These are phyloP conservation scores for Hyaena hyaena DNA, from an alignment of 2,113 vertebrate species.

Conservation along the genomic window DNA sequence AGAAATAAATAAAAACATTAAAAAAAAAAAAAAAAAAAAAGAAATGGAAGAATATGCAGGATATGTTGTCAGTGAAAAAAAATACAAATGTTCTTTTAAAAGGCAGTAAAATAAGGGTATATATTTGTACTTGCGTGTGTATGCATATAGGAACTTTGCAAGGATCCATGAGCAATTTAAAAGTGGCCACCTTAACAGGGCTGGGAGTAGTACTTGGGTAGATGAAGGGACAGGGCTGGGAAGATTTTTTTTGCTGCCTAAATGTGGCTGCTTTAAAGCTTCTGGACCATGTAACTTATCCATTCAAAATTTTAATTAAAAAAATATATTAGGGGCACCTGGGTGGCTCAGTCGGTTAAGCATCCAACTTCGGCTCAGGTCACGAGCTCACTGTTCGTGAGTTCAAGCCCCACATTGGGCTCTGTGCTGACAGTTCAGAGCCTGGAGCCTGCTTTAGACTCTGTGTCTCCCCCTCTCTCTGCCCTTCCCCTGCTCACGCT, in stretches of 20 bases:
- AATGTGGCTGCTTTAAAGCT: background rate
- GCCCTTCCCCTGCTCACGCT: too few relatives aligned
- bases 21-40: background rate
- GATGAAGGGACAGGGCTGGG: background rate
- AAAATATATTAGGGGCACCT: background rate
- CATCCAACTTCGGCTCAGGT: too few relatives aligned
- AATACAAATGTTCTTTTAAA: background rate
- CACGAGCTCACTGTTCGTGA: too few relatives aligned
- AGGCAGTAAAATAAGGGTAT: background rate
- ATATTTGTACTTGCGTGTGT: background rate
- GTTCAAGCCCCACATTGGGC: too few relatives aligned
- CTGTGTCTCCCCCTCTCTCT: too few relatives aligned
- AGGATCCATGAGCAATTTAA: background rate
- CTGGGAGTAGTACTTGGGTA: background rate
- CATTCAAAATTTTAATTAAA: background rate
- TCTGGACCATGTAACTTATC: background rate
- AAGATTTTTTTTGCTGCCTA: background rate
- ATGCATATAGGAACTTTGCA: background rate
- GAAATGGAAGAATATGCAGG: background rate
- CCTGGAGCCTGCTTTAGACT: too few relatives aligned
- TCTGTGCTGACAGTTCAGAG: too few relatives aligned
- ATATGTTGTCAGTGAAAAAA: background rate
- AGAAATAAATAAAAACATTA: too few relatives aligned
- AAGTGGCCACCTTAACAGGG: background rate
- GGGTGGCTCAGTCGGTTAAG: too few relatives aligned